Evolutionary conservation across 2,888 invertebrate species (phyloP), one percentile per base, ranked within the genome.

Genomic region (Drosophila mulleri): DNA sequence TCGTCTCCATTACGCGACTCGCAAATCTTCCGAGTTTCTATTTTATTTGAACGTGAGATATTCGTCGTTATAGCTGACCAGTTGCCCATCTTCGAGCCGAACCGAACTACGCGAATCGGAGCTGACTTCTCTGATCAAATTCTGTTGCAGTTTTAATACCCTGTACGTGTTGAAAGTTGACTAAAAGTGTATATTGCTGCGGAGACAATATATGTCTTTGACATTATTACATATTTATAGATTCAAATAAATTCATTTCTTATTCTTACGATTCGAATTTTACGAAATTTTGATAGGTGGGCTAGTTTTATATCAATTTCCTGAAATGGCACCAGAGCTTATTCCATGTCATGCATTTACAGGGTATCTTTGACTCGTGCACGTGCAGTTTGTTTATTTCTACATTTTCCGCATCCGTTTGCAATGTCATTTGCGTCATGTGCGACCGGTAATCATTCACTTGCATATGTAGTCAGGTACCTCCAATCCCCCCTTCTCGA

Each of bases 351-450:
- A 29, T n/a, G n/a, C n/a, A 6, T n/a, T 8, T 41, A 20, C n/a
- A 58, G 50, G 52, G 52, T 5, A 68, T 68, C 18, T 58, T 14
- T 23, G 12, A 26, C 39, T 67, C 50, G 37, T 39, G 23, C 26
- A 29, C 20, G 18, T 48, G 35, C 39, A n/a, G 26, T 11, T 37
- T 53, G 61, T 63, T 62, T 18, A 45, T 44, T 63, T 56, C 32
- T 12, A 70, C 64, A 72, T 85, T 84, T 88, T 86, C 83, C 86
- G 86, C 86, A 84, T 84, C 86, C 88, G 83, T 80, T 86, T 88
- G 86, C 86, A 80, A 80, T 88, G 83, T 85, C 86, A 85, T 85
- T 85, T 83, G 85, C 84, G 74, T 82, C 85, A 82, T 82, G 69
- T 74, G 56, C 63, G 78, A 54, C 63, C 61, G 64, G 66, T 84